These are phyloP conservation scores for Leucophenga varia DNA, from an alignment of 1,140 invertebrate genomes.

Conservation along the genomic window DNA sequence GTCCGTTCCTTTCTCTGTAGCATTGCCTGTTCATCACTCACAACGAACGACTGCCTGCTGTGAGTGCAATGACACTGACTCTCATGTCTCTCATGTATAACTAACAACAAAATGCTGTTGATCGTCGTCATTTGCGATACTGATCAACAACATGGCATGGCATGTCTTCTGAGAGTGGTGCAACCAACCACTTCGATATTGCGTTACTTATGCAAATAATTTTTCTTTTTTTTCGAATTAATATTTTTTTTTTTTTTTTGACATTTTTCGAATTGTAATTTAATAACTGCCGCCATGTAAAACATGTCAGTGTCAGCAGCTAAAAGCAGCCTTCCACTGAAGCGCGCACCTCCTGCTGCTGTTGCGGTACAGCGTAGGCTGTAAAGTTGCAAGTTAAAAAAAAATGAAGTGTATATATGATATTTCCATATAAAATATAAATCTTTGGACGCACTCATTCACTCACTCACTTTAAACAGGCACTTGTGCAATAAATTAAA, in stretches of 20 bases:
- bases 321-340: conserved; percentile 8
- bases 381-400: conserved; percentile 6
- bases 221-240: conserved; percentile 33
- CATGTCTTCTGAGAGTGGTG: too few relatives aligned
- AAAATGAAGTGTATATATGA: conserved; percentile 10
- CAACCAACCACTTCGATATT: too few relatives aligned
- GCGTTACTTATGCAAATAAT: conserved; percentile 53
- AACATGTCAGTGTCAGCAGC: conserved; percentile 9
- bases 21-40: too few relatives aligned
- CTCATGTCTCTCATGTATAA: too few relatives aligned
- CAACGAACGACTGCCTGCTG: too few relatives aligned
- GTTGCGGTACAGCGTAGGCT: conserved; percentile 33
- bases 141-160: too few relatives aligned
- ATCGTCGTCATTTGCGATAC: too few relatives aligned
- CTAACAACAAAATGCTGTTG: too few relatives aligned
- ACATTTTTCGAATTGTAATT: conserved; percentile 40
- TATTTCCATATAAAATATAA: conserved; percentile 46
- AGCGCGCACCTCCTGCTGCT: conserved; percentile 6
- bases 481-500: conserved; percentile 54
- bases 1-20: too few relatives aligned
- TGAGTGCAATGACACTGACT: too few relatives aligned
- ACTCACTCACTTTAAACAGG: too few relatives aligned
- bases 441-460: too few relatives aligned
- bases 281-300: conserved; percentile 40
- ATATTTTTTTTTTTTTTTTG: conserved; percentile 49